These are phyloP conservation scores for Sinocyclocheilus maitianheensis DNA, from an alignment of 2,113 vertebrate species.

Conservation along the genomic window DNA sequence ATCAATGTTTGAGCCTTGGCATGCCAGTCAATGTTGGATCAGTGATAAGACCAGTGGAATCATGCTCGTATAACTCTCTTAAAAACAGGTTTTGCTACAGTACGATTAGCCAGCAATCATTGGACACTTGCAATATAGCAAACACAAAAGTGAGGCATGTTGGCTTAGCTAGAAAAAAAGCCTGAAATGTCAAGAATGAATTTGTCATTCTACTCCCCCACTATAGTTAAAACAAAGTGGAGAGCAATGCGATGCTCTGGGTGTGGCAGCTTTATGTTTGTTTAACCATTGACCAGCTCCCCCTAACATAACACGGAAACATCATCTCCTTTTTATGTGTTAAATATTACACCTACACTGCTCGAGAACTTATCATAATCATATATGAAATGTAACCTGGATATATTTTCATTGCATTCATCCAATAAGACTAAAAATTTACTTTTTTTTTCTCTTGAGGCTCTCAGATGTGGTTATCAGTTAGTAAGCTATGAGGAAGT, in stretches of 20 bases:
- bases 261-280: not conserved
- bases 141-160: constrained; percentile 25
- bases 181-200: not conserved
- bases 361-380: not conserved
- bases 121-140: constrained; percentile 41
- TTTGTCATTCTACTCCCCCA: not conserved
- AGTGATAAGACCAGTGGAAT: constrained; percentile 43
- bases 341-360: not conserved
- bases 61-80: constrained; percentile 46
- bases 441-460: not conserved
- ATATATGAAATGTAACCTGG: not conserved
- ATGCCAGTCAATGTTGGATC: constrained; percentile 33
- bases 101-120: constrained; percentile 57
- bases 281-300: not conserved
- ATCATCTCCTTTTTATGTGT: not conserved
- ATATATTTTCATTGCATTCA: not conserved
- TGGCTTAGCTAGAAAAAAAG: constrained; percentile 16
- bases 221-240: constrained; percentile 8
- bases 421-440: not conserved
- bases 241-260: not conserved
- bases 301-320: not conserved
- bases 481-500: not conserved
- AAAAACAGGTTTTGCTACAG: constrained; percentile 42
- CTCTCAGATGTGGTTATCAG: constrained; percentile 3
- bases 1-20: constrained; percentile 42